A percentile compares a stretch with the other conserved stretches of the same genome.
phyloP scores from a whole-genome alignment of 2,113 vertebrate species.

The Strix aluco region DNA sequence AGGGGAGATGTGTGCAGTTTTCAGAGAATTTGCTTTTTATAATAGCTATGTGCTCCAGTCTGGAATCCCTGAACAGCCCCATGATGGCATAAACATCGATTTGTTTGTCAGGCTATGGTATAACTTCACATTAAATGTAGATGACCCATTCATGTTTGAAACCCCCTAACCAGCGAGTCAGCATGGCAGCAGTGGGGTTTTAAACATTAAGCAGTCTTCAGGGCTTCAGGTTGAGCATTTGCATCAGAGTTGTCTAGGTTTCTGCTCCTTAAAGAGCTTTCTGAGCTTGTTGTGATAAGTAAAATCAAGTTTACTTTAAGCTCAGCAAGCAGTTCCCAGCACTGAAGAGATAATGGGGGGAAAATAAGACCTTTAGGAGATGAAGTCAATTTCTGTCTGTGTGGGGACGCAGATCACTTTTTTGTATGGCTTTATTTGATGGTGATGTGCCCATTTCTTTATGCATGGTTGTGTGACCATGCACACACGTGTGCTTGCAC shows the following conservation, averaged over 20 bases:
- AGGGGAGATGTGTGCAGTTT: neutral
- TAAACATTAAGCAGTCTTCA: slow-evolving; percentile 32
- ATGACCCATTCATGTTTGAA: slow-evolving; percentile 35
- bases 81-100: neutral
- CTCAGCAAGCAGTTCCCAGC: slow-evolving; percentile 77
- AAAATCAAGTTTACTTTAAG: slow-evolving; percentile 85
- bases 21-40: neutral
- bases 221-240: slow-evolving; percentile 46
- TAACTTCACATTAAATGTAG: slow-evolving; percentile 3
- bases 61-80: neutral
- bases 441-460: neutral
- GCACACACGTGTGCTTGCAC: neutral
- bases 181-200: neutral
- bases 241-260: slow-evolving; percentile 61
- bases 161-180: slow-evolving; percentile 9
- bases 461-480: neutral
- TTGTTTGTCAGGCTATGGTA: slow-evolving; percentile 4
- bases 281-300: slow-evolving; percentile 83
- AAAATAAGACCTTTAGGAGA: slow-evolving; percentile 54
- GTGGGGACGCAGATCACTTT: neutral
- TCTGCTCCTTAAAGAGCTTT: slow-evolving; percentile 76
- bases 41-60: neutral
- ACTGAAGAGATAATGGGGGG: slow-evolving; percentile 75
- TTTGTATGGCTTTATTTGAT: slow-evolving; percentile 27
- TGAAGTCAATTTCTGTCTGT: slow-evolving; percentile 9